Conservation (phyloP, 2,113 vertebrate genomes). For the Saguinus imperator region DNA sequence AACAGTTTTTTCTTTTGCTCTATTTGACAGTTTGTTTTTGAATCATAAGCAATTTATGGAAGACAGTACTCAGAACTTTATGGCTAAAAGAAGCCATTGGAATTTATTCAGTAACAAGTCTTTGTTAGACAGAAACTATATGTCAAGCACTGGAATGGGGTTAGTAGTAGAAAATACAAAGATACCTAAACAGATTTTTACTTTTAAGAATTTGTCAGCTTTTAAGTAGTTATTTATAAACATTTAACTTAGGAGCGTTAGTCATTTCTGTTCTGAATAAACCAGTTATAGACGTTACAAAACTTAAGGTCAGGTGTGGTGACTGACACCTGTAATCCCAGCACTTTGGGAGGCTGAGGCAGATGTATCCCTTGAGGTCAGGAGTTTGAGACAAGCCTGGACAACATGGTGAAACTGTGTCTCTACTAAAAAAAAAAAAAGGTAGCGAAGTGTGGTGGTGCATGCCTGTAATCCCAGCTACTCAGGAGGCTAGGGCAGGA, state of each 20-base stretch:
- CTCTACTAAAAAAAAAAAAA: no score
- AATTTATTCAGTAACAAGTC: constrained; percentile 12
- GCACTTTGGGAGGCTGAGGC: no score
- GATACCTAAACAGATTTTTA: constrained; percentile 35
- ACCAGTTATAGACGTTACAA: constrained; percentile 74
- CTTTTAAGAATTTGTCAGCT: not conserved
- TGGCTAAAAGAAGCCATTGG: constrained; percentile 28
- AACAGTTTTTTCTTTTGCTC: not conserved
- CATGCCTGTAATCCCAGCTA: no score
- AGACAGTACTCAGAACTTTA: not conserved
- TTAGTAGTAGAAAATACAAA: not conserved
- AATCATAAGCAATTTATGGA: constrained; percentile 33
- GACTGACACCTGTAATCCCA: no score
- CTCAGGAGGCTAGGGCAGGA: no score
- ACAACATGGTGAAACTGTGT: no score
- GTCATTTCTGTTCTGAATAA: constrained; percentile 72
- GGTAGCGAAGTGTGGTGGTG: no score
- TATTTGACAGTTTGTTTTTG: not conserved
- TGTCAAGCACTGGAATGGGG: not conserved
- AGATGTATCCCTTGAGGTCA: no score
- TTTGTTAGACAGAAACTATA: not conserved
- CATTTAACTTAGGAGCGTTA: constrained; percentile 45
- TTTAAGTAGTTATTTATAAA: not conserved
- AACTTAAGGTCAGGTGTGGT: constrained; percentile 46
- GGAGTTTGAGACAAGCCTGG: no score